These are phyloP conservation scores for Helostoma temminkii DNA, from an alignment of 2,797 vertebrate species.

Conservation along the genomic window DNA sequence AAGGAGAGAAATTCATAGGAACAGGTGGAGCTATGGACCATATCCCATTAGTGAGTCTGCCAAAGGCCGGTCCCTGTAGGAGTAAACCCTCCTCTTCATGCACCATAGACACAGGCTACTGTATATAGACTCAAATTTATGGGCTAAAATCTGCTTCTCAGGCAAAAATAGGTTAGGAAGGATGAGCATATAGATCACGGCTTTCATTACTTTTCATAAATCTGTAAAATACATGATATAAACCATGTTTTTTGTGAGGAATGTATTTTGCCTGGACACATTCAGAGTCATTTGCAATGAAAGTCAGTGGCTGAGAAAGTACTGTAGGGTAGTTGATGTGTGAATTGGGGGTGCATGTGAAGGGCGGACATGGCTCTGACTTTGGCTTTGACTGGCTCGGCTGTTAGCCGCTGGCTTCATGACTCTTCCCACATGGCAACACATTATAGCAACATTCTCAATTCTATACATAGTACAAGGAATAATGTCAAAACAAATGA, in stretches of 20 bases:
- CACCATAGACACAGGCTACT: constrained; percentile 71
- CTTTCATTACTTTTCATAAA: constrained; percentile 66
- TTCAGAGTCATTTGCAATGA: constrained; percentile 73
- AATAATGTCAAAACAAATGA: constrained; percentile 69
- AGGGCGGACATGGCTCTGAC: constrained; percentile 72
- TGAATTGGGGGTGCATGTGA: constrained; percentile 65
- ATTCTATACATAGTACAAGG: constrained; percentile 67
- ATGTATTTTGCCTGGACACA: constrained; percentile 60
- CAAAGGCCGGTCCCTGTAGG: constrained; percentile 77
- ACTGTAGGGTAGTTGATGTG: constrained; percentile 64
- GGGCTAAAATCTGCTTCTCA: constrained; percentile 63
- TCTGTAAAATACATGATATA: constrained; percentile 58
- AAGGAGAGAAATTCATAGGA: constrained; percentile 77
- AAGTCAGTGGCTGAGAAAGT: constrained; percentile 76
- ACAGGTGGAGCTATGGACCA: constrained; percentile 82
- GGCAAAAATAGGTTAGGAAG: constrained; percentile 48
- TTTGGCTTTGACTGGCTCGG: constrained; percentile 70
- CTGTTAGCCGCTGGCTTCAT: constrained; percentile 72
- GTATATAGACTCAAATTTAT: constrained; percentile 75
- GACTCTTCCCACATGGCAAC: constrained; percentile 78
- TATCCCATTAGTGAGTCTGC: constrained; percentile 81
- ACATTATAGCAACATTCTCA: constrained; percentile 70
- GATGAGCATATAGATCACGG: constrained; percentile 63
- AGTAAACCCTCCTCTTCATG: constrained; percentile 78
- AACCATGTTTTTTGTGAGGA: constrained; percentile 47